These are phyloP conservation scores for Halcyon badia DNA, from an alignment of 2,797 vertebrate genomes.

Conservation along the genomic window DNA sequence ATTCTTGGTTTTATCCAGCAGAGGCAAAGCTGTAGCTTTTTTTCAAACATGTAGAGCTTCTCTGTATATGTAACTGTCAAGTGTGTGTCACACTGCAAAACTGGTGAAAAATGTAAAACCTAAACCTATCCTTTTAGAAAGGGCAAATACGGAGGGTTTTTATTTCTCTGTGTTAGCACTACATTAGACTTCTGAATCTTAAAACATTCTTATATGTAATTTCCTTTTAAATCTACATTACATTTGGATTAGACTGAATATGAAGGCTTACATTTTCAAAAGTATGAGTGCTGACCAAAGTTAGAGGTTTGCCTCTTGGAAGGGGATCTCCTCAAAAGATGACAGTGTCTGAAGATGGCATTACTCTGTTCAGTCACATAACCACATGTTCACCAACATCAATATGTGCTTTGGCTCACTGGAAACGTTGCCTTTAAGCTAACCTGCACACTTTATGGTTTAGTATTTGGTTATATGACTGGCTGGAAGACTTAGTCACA, in stretches of 20 bases:
- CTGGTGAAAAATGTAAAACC: background rate
- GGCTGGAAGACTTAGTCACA: background rate
- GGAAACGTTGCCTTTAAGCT: background rate
- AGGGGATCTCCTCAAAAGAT: background rate
- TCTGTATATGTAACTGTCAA: background rate
- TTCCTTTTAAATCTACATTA: background rate
- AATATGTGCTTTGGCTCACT: background rate
- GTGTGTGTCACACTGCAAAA: background rate
- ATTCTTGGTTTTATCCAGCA: conserved; percentile 48
- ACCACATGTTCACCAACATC: background rate
- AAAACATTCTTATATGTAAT: background rate
- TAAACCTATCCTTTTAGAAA: background rate
- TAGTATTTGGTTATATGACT: background rate
- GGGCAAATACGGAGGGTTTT: background rate
- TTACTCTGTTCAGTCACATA: background rate
- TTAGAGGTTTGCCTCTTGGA: background rate
- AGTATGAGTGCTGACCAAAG: background rate
- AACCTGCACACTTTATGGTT: background rate
- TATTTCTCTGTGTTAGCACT: background rate
- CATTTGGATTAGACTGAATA: background rate
- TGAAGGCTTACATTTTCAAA: background rate
- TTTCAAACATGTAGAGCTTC: background rate
- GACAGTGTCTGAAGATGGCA: background rate
- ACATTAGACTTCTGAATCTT: background rate
- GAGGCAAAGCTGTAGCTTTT: conserved; percentile 8